Evolutionary conservation across 2,888 invertebrate genomes (phyloP).

Genomic region (Augiades crinisus): DNA sequence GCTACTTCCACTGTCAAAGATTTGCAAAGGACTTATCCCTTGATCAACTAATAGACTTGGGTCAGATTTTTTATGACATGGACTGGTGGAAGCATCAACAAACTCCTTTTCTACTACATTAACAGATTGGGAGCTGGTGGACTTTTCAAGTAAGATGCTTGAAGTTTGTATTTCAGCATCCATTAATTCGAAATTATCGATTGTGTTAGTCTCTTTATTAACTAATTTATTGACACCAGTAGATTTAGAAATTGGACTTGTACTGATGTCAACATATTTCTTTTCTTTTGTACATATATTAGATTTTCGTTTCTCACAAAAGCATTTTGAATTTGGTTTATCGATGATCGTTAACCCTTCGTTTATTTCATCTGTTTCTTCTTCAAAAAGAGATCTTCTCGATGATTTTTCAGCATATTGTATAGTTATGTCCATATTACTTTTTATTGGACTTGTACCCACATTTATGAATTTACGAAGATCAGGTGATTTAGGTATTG

Average conservation of each 20-base stretch:
- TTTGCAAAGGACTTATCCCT: background rate
- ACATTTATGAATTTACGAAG: slow-evolving; percentile 28
- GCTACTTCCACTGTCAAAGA: background rate
- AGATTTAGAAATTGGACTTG: slow-evolving; percentile 35
- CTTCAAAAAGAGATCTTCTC: too few species aligned
- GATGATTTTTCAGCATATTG: background rate
- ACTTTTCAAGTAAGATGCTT: slow-evolving; percentile 3
- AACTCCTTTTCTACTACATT: background rate
- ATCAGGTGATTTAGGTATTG: background rate
- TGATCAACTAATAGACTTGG: background rate
- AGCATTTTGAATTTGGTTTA: background rate
- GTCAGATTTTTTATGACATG: too few species aligned
- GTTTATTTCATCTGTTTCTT: background rate
- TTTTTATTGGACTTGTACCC: slow-evolving; percentile 40
- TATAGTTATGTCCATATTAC: slow-evolving; percentile 6
- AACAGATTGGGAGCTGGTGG: background rate
- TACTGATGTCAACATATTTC: slow-evolving; percentile 34
- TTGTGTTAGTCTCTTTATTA: background rate
- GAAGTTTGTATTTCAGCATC: background rate
- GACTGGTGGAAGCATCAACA: slow-evolving; percentile 5
- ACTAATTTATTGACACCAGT: background rate
- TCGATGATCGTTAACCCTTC: background rate
- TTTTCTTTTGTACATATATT: slow-evolving; percentile 10
- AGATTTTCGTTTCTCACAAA: background rate
- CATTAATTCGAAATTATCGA: too few species aligned